A percentile compares a stretch with the other conserved stretches of the same genome.
These are phyloP conservation scores for Pipra filicauda DNA, from an alignment of 2,113 vertebrate species.

Conservation along the genomic window DNA sequence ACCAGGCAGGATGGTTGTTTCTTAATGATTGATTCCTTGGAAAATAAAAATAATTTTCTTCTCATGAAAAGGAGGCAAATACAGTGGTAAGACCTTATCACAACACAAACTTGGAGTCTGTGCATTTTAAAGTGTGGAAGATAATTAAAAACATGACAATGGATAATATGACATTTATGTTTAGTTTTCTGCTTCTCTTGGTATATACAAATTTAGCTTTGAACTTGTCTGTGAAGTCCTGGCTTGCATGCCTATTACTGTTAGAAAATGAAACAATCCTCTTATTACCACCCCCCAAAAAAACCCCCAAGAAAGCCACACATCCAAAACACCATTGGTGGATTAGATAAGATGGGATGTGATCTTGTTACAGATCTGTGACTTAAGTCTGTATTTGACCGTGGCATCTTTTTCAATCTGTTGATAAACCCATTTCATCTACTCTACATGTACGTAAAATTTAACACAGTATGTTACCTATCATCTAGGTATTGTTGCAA, in stretches of 20 bases:
- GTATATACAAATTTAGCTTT: not conserved
- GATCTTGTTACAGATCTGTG: not conserved
- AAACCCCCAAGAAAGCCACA: no score
- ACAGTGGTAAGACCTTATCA: not conserved
- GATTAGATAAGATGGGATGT: not conserved
- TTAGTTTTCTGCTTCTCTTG: not conserved
- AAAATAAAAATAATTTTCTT: not conserved
- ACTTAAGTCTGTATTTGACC: not conserved
- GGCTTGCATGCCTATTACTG: not conserved
- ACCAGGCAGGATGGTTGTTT: not conserved
- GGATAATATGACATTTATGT: not conserved
- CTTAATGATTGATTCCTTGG: not conserved
- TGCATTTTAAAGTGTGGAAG: not conserved
- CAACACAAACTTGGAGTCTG: not conserved
- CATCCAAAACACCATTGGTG: not conserved
- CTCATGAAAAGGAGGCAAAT: not conserved
- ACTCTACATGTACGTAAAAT: not conserved
- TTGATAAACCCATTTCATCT: not conserved
- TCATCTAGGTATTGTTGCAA: not conserved
- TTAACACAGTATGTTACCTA: not conserved
- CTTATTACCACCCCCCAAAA: fast-evolving
- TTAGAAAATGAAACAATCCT: not conserved
- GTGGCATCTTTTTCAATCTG: not conserved
- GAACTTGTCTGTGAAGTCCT: not conserved
- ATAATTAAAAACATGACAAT: not conserved